Conservation (phyloP, 2,113 vertebrate genomes). For the Phalacrocorax aristotelis region DNA sequence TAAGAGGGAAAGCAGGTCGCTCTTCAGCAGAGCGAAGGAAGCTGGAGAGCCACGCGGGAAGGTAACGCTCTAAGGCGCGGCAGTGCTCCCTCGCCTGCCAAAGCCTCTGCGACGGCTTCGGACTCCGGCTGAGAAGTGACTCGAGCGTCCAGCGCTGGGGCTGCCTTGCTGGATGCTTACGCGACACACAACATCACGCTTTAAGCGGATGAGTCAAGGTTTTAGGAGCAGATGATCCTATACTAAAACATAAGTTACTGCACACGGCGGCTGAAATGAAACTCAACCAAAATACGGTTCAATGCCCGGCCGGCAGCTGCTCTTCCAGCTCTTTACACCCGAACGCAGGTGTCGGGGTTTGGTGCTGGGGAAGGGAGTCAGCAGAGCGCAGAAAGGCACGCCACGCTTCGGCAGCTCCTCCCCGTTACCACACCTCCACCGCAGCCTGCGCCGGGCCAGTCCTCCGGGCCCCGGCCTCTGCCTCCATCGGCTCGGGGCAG, state of each 20-base stretch:
- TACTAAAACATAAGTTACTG: neutral
- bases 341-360: accelerated
- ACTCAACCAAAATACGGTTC: neutral
- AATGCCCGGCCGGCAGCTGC: neutral
- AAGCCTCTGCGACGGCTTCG: accelerated
- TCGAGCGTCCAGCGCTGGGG: accelerated
- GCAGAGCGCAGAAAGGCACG: accelerated
- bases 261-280: neutral
- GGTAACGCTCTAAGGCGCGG: accelerated
- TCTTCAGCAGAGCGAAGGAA: neutral
- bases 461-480: neutral
- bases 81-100: neutral
- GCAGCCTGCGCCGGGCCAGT: neutral
- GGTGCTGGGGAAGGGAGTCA: neutral
- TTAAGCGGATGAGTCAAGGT: neutral
- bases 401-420: neutral
- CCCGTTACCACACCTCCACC: accelerated
- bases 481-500: accelerated
- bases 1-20: neutral
- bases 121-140: neutral
- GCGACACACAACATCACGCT: accelerated
- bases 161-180: accelerated
- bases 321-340: neutral
- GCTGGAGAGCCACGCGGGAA: neutral
- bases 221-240: neutral